These are phyloP conservation scores for Noctua pronuba DNA, from an alignment of 2,888 invertebrate species.

Conservation along the genomic window DNA sequence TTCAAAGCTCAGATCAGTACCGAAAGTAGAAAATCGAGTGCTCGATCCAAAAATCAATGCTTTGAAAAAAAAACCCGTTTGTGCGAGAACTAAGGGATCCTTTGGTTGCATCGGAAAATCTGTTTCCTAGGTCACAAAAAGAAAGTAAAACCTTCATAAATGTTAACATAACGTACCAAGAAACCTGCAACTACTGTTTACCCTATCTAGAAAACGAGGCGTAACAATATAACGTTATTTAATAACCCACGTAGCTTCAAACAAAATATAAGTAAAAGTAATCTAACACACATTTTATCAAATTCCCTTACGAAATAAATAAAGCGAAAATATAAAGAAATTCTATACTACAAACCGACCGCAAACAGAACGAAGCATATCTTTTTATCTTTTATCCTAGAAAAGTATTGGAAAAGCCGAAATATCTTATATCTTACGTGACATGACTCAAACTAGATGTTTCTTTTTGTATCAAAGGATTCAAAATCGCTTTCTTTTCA, in stretches of 20 bases:
- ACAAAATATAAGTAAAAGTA: conserved; percentile 4
- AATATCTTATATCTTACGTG: conserved; percentile 58
- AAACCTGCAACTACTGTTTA: not conserved
- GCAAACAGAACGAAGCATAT: conserved; percentile 38
- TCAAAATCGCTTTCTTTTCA: conserved; percentile 45
- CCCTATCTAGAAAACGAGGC: not conserved
- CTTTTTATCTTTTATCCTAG: conserved; percentile 47
- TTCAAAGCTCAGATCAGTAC: not conserved
- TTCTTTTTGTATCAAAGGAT: conserved; percentile 56
- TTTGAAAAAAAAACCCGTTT: not conserved
- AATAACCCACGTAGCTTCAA: not conserved
- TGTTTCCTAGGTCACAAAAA: not conserved
- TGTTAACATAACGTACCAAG: not conserved
- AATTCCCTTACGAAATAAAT: conserved; percentile 17
- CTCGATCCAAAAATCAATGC: not conserved
- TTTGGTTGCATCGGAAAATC: not conserved
- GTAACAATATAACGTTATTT: not conserved
- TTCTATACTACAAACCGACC: conserved; percentile 36
- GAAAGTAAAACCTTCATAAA: not conserved
- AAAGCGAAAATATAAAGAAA: conserved; percentile 19
- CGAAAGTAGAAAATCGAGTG: not conserved
- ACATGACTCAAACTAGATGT: conserved; percentile 45
- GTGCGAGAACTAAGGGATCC: not conserved
- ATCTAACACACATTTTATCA: conserved; percentile 12
- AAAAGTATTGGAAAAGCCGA: conserved; percentile 55